phyloP scores from a whole-genome alignment of 2,113 vertebrate genomes.

The Halcyon malimbica region DNA sequence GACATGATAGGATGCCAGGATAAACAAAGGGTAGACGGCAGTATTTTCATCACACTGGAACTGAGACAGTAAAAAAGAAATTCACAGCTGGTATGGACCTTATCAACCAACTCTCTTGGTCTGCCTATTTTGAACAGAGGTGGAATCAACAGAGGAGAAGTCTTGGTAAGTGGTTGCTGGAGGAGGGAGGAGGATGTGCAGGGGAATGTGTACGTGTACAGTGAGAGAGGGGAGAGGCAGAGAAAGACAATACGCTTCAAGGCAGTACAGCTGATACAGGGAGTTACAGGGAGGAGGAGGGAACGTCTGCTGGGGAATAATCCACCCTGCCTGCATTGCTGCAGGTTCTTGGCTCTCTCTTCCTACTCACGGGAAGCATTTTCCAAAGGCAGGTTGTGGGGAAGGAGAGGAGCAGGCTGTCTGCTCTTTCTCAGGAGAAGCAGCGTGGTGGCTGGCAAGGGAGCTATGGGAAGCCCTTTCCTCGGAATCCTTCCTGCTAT shows the following conservation, averaged over 20 bases:
- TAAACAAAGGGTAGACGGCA: not conserved
- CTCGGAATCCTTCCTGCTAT: not conserved
- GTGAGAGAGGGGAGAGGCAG: not conserved
- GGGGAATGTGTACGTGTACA: not conserved
- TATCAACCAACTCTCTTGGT: slow-evolving; percentile 31
- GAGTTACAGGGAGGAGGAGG: not conserved
- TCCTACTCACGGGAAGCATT: not conserved
- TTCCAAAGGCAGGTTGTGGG: not conserved
- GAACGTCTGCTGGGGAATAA: not conserved
- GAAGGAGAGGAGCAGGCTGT: not conserved
- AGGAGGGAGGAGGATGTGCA: not conserved
- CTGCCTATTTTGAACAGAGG: not conserved
- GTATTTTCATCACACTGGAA: slow-evolving; percentile 26
- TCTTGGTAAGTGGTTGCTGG: slow-evolving; percentile 35
- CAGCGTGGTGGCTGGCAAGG: not conserved
- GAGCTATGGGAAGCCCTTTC: not conserved
- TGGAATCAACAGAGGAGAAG: not conserved
- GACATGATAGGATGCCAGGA: not conserved
- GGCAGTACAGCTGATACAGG: not conserved
- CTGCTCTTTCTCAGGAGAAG: not conserved
- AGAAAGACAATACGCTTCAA: not conserved
- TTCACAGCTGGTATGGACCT: slow-evolving; percentile 5
- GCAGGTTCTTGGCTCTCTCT: not conserved
- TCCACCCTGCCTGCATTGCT: not conserved
- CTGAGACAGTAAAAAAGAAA: not conserved